A percentile compares a stretch with the other conserved stretches of the same genome.
Evolutionary conservation across 2,113 vertebrate species (phyloP).

Genomic region (Corythaixoides concolor): DNA sequence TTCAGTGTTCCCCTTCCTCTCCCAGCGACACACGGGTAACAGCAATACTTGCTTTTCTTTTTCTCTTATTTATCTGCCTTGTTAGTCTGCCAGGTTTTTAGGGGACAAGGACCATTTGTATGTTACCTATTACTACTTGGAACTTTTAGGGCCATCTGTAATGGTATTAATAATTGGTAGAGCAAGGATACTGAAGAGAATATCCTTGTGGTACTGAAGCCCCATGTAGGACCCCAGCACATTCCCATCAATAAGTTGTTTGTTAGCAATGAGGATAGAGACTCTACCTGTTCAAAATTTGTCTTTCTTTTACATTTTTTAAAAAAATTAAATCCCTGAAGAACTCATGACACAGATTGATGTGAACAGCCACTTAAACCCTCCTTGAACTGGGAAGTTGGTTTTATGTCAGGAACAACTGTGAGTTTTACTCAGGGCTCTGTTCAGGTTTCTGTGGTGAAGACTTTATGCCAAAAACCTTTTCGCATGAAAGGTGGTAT

Average conservation of each 20-base stretch:
- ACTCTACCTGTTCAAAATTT: not conserved
- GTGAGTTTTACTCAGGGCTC: not conserved
- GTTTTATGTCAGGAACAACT: slow-evolving; percentile 14
- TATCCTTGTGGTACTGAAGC: not conserved
- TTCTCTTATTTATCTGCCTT: not conserved
- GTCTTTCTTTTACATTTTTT: not conserved
- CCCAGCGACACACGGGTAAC: not conserved
- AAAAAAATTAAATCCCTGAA: not conserved
- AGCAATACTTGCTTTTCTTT: not conserved
- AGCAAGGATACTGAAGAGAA: not conserved
- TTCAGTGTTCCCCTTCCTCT: not conserved
- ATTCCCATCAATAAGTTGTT: accelerated
- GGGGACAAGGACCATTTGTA: not conserved
- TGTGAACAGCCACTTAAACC: not conserved
- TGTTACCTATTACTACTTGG: not conserved
- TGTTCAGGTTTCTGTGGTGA: slow-evolving; percentile 35
- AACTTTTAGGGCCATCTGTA: not conserved
- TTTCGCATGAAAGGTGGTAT: slow-evolving; percentile 19
- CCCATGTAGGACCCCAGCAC: accelerated
- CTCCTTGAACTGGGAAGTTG: slow-evolving; percentile 1
- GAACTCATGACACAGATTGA: not conserved
- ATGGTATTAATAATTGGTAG: not conserved
- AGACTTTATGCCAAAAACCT: slow-evolving; percentile 1
- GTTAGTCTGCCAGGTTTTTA: not conserved
- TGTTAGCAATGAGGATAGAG: not conserved